phyloP scores from a whole-genome alignment of 2,888 invertebrate species.

The Cerceris rybyensis region DNA sequence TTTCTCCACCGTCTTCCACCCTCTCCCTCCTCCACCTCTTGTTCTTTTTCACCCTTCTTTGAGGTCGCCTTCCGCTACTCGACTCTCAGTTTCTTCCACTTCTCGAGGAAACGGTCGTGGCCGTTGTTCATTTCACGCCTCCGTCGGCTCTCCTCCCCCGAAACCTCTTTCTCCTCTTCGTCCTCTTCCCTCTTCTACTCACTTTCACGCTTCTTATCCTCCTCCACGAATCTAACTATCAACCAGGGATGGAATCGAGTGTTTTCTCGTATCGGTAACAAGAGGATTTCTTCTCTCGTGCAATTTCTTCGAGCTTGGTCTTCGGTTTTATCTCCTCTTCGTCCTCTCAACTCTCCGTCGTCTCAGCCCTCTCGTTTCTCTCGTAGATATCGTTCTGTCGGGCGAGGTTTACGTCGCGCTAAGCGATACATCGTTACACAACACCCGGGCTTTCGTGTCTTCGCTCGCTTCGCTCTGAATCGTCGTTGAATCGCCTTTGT shows the following conservation, averaged over 20 bases:
- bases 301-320: too few relatives aligned
- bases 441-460: too few relatives aligned
- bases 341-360: too few relatives aligned
- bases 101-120: slow-evolving; percentile 21
- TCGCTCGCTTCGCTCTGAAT: too few relatives aligned
- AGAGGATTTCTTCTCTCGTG: not conserved
- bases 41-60: slow-evolving; percentile 10
- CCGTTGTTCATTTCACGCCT: slow-evolving; percentile 42
- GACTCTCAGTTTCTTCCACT: slow-evolving; percentile 38
- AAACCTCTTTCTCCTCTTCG: not conserved
- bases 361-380: too few relatives aligned
- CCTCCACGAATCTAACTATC: slow-evolving; percentile 5
- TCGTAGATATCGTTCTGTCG: too few relatives aligned
- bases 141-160: not conserved
- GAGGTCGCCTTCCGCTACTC: slow-evolving; percentile 25
- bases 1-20: slow-evolving; percentile 32
- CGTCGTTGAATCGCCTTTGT: too few relatives aligned
- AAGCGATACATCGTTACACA: too few relatives aligned
- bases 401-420: too few relatives aligned
- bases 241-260: not conserved
- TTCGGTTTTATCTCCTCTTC: too few relatives aligned
- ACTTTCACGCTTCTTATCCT: not conserved
- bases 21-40: slow-evolving; percentile 14
- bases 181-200: not conserved
- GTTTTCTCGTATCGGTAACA: not conserved